Percentiles rank a stretch among this genome's conserved stretches.
These are phyloP conservation scores for Drosophila santomea DNA, from an alignment of 1,140 invertebrate species.

Conservation along the genomic window DNA sequence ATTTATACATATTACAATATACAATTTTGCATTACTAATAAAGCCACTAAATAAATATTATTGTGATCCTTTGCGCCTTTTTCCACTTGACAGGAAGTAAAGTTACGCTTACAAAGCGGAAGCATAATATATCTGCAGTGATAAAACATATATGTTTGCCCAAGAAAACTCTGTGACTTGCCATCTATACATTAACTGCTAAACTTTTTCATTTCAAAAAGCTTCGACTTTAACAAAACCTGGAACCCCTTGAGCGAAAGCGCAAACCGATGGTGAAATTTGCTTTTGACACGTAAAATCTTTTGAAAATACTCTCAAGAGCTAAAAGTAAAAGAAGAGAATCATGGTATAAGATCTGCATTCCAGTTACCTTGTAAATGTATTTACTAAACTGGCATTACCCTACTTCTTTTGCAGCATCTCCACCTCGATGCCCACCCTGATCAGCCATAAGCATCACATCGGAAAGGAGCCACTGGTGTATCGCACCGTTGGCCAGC, in stretches of 20 bases:
- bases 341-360: no score
- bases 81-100: neutral
- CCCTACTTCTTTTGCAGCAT: conserved; percentile 15
- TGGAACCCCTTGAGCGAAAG: conserved; percentile 5
- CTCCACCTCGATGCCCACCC: conserved; percentile 14
- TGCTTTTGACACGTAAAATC: neutral
- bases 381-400: neutral
- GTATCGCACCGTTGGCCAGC: conserved; percentile 88
- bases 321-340: no score
- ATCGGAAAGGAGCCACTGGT: conserved; percentile 86
- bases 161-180: no score
- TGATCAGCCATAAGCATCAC: conserved; percentile 80
- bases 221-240: conserved; percentile 18
- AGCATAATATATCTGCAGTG: conserved; percentile 1
- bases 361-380: no score
- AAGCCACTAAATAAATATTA: neutral
- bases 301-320: neutral
- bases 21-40: neutral
- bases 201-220: conserved; percentile 20
- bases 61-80: neutral
- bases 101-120: conserved; percentile 7
- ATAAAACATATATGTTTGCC: conserved; percentile 7
- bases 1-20: neutral
- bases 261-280: neutral
- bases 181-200: neutral